A percentile compares a stretch with the other conserved stretches of the same genome.
Evolutionary conservation across 2,888 invertebrate species (phyloP).

Genomic region (Zaprionus lineosus): DNA sequence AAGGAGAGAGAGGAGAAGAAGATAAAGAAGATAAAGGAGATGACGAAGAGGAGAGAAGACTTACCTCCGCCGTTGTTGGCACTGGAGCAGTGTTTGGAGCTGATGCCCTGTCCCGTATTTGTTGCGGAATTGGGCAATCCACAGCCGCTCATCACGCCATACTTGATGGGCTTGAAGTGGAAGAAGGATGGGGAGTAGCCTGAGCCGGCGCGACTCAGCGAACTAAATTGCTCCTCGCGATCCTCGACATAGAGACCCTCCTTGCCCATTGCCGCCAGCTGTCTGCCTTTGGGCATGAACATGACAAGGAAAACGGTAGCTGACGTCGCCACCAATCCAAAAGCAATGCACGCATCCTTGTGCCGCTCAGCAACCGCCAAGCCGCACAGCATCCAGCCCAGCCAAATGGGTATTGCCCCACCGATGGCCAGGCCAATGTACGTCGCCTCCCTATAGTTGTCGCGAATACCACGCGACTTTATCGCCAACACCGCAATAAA

Average conservation of each 20-base stretch:
- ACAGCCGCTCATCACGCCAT: constrained; percentile 86
- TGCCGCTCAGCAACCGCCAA: constrained; percentile 90
- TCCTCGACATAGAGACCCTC: constrained; percentile 92
- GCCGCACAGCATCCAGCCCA: constrained; percentile 92
- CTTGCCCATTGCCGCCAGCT: constrained; percentile 95
- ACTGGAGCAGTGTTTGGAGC: constrained; percentile 84
- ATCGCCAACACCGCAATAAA: constrained; percentile 93
- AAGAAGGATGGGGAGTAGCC: constrained; percentile 96
- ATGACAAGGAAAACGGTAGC: constrained; percentile 94
- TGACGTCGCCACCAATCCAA: constrained; percentile 93
- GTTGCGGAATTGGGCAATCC: constrained; percentile 83
- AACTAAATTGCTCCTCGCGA: constrained; percentile 92
- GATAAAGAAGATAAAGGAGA: not conserved
- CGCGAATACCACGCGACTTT: constrained; percentile 93
- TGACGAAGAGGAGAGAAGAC: constrained; percentile 24
- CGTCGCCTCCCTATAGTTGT: constrained; percentile 96
- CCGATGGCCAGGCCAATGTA: constrained; percentile 95
- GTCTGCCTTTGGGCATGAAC: constrained; percentile 96
- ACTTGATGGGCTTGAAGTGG: constrained; percentile 94
- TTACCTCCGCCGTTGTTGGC: constrained; percentile 81
- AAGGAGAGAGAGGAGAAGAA: constrained; percentile 12
- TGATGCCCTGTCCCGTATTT: constrained; percentile 82
- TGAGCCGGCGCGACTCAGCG: constrained; percentile 89
- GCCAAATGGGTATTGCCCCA: constrained; percentile 93
- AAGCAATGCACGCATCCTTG: constrained; percentile 94